Evolutionary conservation across 2,797 vertebrate species (phyloP).

Genomic region (Harpagifer antarcticus): DNA sequence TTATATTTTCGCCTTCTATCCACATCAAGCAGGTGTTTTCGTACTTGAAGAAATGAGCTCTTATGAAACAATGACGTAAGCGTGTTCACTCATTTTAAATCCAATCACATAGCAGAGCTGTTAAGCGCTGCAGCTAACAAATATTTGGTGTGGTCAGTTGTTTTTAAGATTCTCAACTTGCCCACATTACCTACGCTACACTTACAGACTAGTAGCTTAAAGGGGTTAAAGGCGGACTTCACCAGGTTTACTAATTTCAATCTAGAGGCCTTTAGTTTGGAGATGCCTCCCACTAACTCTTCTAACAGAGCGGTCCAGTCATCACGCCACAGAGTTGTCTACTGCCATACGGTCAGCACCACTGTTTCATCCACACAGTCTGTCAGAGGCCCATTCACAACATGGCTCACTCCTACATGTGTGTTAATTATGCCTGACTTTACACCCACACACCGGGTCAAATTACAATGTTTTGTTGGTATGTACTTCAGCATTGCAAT

Average conservation of each 20-base stretch:
- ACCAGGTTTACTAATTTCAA: slow-evolving; percentile 14
- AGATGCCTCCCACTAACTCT: slow-evolving; percentile 34
- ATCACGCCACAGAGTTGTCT: slow-evolving; percentile 66
- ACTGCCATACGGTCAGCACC: slow-evolving; percentile 71
- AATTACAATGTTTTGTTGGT: slow-evolving; percentile 52
- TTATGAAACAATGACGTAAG: no score
- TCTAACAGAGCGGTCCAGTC: slow-evolving; percentile 50
- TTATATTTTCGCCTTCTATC: no score
- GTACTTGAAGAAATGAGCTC: no score
- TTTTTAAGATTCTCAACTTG: neutral
- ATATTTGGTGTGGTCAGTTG: no score
- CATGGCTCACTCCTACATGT: slow-evolving; percentile 43
- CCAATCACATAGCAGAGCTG: no score
- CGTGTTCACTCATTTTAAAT: no score
- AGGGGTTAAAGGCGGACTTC: neutral
- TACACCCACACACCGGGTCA: slow-evolving; percentile 50
- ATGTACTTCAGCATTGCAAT: slow-evolving; percentile 76
- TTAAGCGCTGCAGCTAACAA: no score
- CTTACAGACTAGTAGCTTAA: neutral
- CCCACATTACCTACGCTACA: neutral
- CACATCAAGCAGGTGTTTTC: no score
- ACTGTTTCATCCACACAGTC: slow-evolving; percentile 53
- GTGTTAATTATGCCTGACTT: slow-evolving; percentile 24
- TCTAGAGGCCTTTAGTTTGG: slow-evolving; percentile 54
- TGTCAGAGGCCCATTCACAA: slow-evolving; percentile 61